Evolutionary conservation across 2,888 invertebrate genomes (phyloP).

Genomic region (Tupiocoris notatus): DNA sequence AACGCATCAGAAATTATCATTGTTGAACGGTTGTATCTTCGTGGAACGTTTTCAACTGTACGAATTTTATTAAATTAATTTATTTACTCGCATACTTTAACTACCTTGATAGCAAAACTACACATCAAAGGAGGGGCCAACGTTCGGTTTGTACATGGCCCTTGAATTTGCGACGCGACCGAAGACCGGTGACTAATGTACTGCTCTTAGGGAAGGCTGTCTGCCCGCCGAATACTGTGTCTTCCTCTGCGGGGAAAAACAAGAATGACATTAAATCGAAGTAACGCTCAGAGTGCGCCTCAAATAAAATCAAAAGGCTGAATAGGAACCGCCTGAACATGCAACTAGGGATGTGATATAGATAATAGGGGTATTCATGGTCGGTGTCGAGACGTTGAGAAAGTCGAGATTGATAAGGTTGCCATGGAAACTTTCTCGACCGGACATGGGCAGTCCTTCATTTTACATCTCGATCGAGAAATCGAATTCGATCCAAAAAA

Average conservation of each 20-base stretch:
- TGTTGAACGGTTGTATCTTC: neutral
- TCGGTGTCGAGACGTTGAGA: no score
- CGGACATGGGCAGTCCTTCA: no score
- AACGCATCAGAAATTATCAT: neutral
- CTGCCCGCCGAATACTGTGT: constrained; percentile 66
- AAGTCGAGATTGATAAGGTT: no score
- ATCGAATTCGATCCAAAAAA: no score
- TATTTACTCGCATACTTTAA: constrained; percentile 13
- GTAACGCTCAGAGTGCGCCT: no score
- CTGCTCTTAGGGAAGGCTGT: constrained; percentile 84
- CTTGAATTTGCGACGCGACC: constrained; percentile 76
- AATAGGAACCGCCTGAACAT: no score
- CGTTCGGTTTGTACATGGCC: constrained; percentile 46
- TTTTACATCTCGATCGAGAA: no score
- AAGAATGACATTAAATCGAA: no score
- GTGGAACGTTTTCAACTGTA: neutral
- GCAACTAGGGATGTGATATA: no score
- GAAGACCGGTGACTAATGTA: constrained; percentile 79
- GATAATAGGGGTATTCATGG: no score
- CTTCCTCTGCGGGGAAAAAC: constrained; percentile 47
- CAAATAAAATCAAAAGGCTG: no score
- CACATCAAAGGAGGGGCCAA: constrained; percentile 26
- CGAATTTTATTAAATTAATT: constrained; percentile 17
- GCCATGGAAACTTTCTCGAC: no score
- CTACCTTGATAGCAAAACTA: neutral